These are phyloP conservation scores for Aphrophora alni DNA, from an alignment of 2,888 invertebrate genomes.

Conservation along the genomic window DNA sequence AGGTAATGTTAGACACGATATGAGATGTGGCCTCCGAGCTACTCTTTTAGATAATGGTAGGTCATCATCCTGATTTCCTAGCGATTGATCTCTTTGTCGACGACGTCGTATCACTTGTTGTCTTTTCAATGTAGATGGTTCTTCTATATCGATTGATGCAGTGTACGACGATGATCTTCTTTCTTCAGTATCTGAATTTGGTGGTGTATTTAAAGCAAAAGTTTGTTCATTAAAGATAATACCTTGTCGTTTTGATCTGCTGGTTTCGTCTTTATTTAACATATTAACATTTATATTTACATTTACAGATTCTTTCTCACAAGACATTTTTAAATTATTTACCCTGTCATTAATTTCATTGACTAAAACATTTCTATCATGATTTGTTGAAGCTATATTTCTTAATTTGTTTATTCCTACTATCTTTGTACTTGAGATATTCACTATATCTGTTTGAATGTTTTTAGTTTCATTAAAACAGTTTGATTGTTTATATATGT, in stretches of 20 bases:
- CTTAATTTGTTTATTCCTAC: not conserved
- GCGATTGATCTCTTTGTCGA: conserved; percentile 10
- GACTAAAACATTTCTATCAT: not conserved
- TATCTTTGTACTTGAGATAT: not conserved
- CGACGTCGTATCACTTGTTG: conserved; percentile 46
- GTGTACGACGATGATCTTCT: conserved; percentile 40
- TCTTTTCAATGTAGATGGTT: conserved; percentile 47
- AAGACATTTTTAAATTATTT: not conserved
- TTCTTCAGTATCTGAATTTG: conserved; percentile 40
- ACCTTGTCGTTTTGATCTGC: conserved; percentile 42
- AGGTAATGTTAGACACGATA: conserved; percentile 54
- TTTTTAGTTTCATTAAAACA: not conserved
- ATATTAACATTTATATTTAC: not conserved
- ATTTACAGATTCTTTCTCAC: not conserved
- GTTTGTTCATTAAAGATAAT: conserved; percentile 44
- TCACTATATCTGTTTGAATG: not conserved
- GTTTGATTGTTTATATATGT: not conserved
- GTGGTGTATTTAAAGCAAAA: conserved; percentile 43
- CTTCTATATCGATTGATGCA: conserved; percentile 44
- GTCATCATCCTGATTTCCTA: conserved; percentile 36
- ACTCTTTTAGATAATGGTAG: conserved; percentile 28
- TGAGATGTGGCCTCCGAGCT: conserved; percentile 37
- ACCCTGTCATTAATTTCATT: not conserved
- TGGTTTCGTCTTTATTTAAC: not conserved
- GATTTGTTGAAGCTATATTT: not conserved